Evolutionary conservation across 2,797 vertebrate species (phyloP), one percentile per base, ranked within the genome.

Genomic region (Pseudotriccus pelzelni): DNA sequence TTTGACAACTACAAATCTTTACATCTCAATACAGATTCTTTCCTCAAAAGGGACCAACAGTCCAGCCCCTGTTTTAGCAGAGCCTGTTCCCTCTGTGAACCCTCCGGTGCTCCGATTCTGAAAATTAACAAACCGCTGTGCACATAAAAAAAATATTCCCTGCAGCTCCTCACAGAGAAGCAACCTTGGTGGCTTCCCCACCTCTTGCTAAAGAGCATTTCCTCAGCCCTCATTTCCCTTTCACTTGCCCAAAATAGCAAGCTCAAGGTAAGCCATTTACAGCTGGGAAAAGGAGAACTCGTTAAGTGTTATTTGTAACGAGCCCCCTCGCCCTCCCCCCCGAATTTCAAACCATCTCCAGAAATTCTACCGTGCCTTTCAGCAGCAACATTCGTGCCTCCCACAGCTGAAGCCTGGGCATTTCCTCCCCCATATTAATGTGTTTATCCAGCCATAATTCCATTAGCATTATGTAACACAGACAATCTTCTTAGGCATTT

Each of bases 391-490:
- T 50, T 68, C 58, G 41, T 79, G 81, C 90, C 93, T 96, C 90
- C 89, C 85, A 95, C 72, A 66, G 93, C 30, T 89, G 3, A 83
- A 96, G 80, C 34, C 94, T 89, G 87, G 50, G 75, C 66, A 56
- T 87, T 58, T 34, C 50, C 50, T 52, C 63, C 64, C 78, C 82
- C 34, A 49, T 58, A 90, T 93, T 72, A 93, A 88, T 55, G 78
- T 95, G 83, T 96, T 97, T 96, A 95, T 82, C 84, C 89, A 94
- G 62, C 39, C 91, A 43, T 92, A 96, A 94, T 91, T 95, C 88
- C 93, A 95, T 94, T 96, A 97, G 93, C 70, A 95, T 96, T 97
- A 97, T 69, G 91, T 96, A 97, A 97, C 93, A 84, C 55, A 90
- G 95, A 87, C 95, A 95, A 94, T 94, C 94, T 96, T 96, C 94